Percentiles rank a stretch among this genome's conserved stretches.
phyloP scores from a whole-genome alignment of 2,888 invertebrate species.

The Leptopilina drosophilae region DNA sequence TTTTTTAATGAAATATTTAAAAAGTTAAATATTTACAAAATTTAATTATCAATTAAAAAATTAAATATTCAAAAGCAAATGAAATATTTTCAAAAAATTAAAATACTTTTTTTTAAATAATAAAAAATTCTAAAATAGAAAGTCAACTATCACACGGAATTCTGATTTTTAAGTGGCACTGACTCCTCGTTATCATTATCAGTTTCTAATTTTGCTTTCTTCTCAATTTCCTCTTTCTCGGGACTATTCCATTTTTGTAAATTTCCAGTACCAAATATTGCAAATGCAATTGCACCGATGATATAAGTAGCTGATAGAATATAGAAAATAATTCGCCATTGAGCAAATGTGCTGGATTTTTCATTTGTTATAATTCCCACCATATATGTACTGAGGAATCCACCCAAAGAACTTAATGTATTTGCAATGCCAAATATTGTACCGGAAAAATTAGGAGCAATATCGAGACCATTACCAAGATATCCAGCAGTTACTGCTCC shows the following conservation, averaged over 20 bases:
- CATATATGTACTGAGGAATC: conserved; percentile 89
- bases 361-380: conserved; percentile 88
- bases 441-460: conserved; percentile 92
- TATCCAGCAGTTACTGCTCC: conserved; percentile 93
- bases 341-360: conserved; percentile 79
- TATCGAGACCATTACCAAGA: conserved; percentile 90
- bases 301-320: conserved; percentile 86
- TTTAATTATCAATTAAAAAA: too few relatives aligned
- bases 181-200: conserved; percentile 72
- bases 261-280: conserved; percentile 83
- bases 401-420: conserved; percentile 89
- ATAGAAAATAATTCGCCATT: conserved; percentile 91
- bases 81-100: background rate
- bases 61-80: too few relatives aligned
- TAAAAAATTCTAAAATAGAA: conserved; percentile 1
- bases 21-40: too few relatives aligned
- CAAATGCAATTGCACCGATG: conserved; percentile 82
- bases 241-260: conserved; percentile 79
- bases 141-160: conserved; percentile 69
- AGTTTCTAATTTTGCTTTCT: conserved; percentile 39
- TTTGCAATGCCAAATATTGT: conserved; percentile 95
- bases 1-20: too few relatives aligned
- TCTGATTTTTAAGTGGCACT: conserved; percentile 74
- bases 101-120: background rate
- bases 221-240: conserved; percentile 15